Evolutionary conservation across 2,797 vertebrate genomes (phyloP).

Genomic region (Hydrocynus forskahlii): DNA sequence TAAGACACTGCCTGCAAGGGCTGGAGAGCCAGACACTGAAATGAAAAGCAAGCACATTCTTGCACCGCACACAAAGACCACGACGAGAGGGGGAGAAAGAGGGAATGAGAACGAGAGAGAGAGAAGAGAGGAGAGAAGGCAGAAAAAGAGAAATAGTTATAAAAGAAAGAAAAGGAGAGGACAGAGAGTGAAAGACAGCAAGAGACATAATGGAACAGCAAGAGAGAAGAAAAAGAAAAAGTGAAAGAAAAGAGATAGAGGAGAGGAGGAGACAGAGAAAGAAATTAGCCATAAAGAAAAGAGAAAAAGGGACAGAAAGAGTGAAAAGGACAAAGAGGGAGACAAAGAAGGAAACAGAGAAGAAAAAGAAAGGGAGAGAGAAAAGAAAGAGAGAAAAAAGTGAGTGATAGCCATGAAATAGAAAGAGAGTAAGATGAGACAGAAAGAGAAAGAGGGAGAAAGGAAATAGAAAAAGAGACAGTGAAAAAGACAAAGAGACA

Average conservation of each 20-base stretch:
- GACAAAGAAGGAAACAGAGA: neutral
- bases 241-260: neutral
- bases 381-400: neutral
- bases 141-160: neutral
- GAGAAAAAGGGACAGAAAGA: neutral
- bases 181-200: neutral
- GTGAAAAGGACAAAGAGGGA: neutral
- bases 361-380: neutral
- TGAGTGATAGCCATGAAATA: neutral
- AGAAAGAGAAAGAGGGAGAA: neutral
- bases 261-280: neutral
- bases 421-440: neutral
- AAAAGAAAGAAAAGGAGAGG: neutral
- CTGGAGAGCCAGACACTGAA: conserved; percentile 69
- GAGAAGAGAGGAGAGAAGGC: neutral
- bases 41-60: conserved; percentile 89
- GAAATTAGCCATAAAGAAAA: neutral
- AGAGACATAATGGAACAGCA: neutral
- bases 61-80: conserved; percentile 48
- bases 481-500: neutral
- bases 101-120: neutral
- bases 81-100: neutral
- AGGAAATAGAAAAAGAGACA: neutral
- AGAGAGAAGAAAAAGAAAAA: neutral
- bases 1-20: conserved; percentile 86